Percentiles rank a stretch among this genome's conserved stretches.
Conservation (phyloP, 2,797 vertebrate species). For the Capromys pilorides region DNA sequence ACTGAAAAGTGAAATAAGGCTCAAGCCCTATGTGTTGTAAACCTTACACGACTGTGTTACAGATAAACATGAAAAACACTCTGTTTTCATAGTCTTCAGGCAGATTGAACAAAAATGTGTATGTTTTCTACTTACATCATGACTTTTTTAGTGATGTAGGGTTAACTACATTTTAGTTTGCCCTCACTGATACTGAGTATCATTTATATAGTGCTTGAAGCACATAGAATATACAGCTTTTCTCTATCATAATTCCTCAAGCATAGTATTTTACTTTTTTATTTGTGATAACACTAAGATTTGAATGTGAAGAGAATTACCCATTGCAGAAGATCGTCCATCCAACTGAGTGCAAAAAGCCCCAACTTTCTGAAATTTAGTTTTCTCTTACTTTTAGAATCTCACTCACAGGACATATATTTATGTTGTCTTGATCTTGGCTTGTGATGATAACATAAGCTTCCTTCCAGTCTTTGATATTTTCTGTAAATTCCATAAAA, state of each 20-base stretch:
- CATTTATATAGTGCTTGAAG: slow-evolving; percentile 38
- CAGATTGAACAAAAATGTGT: not conserved
- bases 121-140: slow-evolving; percentile 44
- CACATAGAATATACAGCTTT: not conserved
- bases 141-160: slow-evolving; percentile 53
- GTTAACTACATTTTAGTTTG: slow-evolving; percentile 64
- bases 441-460: not conserved
- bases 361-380: not conserved
- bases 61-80: slow-evolving; percentile 34
- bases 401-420: not conserved
- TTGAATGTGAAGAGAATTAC: not conserved
- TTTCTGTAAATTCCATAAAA: not conserved
- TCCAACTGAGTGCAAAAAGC: not conserved
- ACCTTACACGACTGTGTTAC: not conserved
- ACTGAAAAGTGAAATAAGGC: not conserved
- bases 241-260: slow-evolving; percentile 67
- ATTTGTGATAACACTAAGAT: not conserved
- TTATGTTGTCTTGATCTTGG: slow-evolving; percentile 17
- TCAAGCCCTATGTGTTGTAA: slow-evolving; percentile 34
- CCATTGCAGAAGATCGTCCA: not conserved
- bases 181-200: slow-evolving; percentile 58
- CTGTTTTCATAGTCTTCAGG: not conserved
- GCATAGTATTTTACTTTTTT: slow-evolving; percentile 39
- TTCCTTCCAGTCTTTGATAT: not conserved
- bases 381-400: not conserved